Conservation (phyloP, 2,113 vertebrate genomes). For the Corvus moneduloides region DNA sequence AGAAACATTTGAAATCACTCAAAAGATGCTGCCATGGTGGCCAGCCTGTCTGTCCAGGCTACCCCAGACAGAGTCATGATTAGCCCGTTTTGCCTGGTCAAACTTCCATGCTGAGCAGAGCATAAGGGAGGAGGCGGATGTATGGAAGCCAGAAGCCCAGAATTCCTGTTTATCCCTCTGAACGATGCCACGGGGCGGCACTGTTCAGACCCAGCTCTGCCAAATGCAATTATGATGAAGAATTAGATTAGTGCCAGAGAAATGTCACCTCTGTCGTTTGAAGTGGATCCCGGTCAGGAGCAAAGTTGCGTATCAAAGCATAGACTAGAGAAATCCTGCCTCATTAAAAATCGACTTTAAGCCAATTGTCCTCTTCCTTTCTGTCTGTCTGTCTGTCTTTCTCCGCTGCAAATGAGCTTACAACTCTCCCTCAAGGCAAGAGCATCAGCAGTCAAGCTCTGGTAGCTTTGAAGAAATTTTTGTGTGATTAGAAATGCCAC, state of each 20-base stretch:
- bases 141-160: neutral
- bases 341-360: conserved; percentile 20
- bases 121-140: fast-evolving
- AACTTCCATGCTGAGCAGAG: neutral
- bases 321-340: neutral
- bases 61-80: neutral
- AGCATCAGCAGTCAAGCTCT: neutral
- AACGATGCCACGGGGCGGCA: neutral
- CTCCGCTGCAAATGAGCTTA: neutral
- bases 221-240: neutral
- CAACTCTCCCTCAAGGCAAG: neutral
- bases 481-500: conserved; percentile 10
- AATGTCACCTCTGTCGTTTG: neutral
- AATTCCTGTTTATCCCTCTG: neutral
- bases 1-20: neutral
- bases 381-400: neutral
- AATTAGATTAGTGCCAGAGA: neutral
- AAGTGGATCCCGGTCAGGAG: neutral
- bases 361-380: neutral
- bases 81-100: fast-evolving
- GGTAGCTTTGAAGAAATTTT: conserved; percentile 20
- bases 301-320: neutral
- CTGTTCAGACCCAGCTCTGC: neutral
- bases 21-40: neutral
- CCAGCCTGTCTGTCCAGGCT: neutral